Evolutionary conservation across 2,797 vertebrate species (phyloP).

Genomic region (Chrysolophus pictus): DNA sequence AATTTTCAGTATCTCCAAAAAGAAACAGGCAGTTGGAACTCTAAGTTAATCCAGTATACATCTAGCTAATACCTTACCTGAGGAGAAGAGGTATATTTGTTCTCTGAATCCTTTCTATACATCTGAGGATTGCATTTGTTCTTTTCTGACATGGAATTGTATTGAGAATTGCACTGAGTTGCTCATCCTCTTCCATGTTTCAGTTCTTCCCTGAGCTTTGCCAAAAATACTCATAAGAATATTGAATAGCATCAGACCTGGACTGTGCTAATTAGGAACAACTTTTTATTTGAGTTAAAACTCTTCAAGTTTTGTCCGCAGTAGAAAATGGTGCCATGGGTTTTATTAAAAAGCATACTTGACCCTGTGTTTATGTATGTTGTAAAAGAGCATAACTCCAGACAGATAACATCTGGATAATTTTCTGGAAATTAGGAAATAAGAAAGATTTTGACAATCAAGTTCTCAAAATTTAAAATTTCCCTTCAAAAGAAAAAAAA

Average conservation of each 20-base stretch:
- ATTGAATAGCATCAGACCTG: neutral
- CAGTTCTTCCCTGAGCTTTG: conserved; percentile 1
- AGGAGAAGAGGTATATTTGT: neutral
- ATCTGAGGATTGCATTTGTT: neutral
- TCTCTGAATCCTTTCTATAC: neutral
- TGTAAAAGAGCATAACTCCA: neutral
- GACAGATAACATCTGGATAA: neutral
- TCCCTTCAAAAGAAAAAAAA: neutral
- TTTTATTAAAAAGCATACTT: neutral
- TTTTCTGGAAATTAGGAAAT: neutral
- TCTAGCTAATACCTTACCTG: neutral
- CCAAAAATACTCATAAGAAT: neutral
- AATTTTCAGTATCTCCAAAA: neutral
- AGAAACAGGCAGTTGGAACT: neutral
- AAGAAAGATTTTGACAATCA: neutral
- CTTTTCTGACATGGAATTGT: neutral
- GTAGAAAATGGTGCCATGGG: neutral
- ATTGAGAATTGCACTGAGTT: neutral
- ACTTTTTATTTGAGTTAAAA: too few relatives aligned
- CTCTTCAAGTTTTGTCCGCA: neutral
- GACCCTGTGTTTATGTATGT: neutral
- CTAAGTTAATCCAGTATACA: neutral
- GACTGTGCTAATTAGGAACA: conserved; percentile 14
- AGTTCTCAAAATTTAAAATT: neutral
- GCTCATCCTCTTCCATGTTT: neutral